Base-by-base conservation (phyloP, 2,888 invertebrate species). In the Patella ulyssiponensis region DNA sequence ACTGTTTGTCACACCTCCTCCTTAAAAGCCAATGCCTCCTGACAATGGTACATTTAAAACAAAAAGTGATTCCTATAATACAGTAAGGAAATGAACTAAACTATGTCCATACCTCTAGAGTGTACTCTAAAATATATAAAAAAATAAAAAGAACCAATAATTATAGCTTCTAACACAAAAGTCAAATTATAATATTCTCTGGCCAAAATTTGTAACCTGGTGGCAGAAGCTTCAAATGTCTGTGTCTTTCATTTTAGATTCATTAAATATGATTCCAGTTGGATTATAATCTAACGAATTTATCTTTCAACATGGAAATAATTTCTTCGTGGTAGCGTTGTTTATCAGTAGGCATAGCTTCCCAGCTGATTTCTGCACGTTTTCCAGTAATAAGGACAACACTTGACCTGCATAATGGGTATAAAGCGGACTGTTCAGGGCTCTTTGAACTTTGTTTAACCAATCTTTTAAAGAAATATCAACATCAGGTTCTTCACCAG, bases 101-200 rank as follows among this genome's bases (percentile, higher is more conserved):
- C 27, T 27, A 27, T 27, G 27, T 2, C 27, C 27, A 27, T 27
- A 27, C 27, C 27, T 27, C n/a, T n/a, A n/a, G n/a, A n/a, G n/a
- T n/a, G n/a, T n/a, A n/a, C n/a, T n/a, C n/a, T n/a, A n/a, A n/a
- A n/a, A n/a, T n/a, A n/a, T n/a, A n/a, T n/a, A n/a, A n/a, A n/a
- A n/a, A n/a, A n/a, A n/a, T n/a, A n/a, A n/a, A n/a, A n/a, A n/a
- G n/a, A n/a, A 64, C 20, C 64, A 64, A 64, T 64, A 64, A 64
- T 20, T 3, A 64, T 64, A 64, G 64, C 12, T 64, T 64, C 64
- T n/a, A 12, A 20, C 12, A 64, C 23, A 5, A 4, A 20, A 64
- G 64, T 64, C 64, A 64, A 64, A 64, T 64, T 14, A n/a, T 64
- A 64, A 64, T 64, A 64, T 64, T 64, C 64, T 64, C 64, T n/a